Conservation (phyloP, 2,797 vertebrate species). For the Squalus acanthias region DNA sequence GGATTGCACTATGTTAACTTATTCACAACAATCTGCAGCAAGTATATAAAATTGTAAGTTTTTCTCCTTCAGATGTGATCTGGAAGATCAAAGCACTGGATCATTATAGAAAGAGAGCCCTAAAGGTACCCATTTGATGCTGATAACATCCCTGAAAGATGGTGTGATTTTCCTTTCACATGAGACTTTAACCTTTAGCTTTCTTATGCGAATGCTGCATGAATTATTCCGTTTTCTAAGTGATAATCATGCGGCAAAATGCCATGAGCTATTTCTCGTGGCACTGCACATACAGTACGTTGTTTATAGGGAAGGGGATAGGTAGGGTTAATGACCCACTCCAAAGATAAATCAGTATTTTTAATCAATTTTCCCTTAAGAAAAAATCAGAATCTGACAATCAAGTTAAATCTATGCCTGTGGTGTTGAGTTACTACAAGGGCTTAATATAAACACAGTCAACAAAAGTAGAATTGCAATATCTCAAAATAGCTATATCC, state of each 20-base stretch:
- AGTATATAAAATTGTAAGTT: background rate
- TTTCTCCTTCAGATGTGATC: background rate
- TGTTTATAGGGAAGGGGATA: background rate
- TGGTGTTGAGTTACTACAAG: conserved; percentile 11
- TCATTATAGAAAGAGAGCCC: background rate
- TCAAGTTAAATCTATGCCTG: background rate
- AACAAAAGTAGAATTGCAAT: background rate
- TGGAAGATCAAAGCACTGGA: background rate
- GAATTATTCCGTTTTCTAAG: background rate
- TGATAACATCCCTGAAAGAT: background rate
- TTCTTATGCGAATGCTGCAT: background rate
- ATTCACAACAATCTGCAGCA: background rate
- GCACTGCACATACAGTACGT: background rate
- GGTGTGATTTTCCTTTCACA: background rate
- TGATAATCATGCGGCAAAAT: background rate
- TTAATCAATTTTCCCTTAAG: background rate
- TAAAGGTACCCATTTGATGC: background rate
- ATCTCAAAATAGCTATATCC: conserved; percentile 28
- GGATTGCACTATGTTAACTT: background rate
- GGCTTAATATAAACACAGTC: background rate
- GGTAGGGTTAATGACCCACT: background rate
- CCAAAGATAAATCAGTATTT: conserved; percentile 10
- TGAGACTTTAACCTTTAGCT: background rate
- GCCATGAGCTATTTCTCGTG: background rate
- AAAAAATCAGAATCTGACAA: background rate